Evolutionary conservation across 92 coral and sea anemone genomes (phyloP), one percentile per base, ranked within the genome.

Genomic region (Anthopleura xanthogrammica): DNA sequence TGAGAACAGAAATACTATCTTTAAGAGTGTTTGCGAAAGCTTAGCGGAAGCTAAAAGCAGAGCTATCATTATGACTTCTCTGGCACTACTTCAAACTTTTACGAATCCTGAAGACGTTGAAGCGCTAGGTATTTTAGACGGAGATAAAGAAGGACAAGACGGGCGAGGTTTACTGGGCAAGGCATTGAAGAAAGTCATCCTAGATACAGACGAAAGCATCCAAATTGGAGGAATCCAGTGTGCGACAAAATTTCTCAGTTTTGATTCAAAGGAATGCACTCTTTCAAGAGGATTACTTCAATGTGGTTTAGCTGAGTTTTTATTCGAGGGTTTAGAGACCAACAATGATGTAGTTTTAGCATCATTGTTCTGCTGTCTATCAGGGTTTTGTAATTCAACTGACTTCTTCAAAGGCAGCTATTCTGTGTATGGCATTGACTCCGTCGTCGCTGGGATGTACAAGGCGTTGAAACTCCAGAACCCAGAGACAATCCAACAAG

Each of bases 381-480:
- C 87, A 55, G 89, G 88, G 77, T 80, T 94, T 9, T 79, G 86
- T 12, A 83, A 86, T 52, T 72, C 84, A 0, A 39, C 84, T 29
- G 83, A 80, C 12, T 92, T 97, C 76, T 94, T 88, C 90, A 84
- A 83, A 20, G 92, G 93, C 12, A 93, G 98, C 42, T 92, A 92
- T 60, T 88, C 91, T 42, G 82, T 94, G 12, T 97, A 94, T 88
- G 99, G 99, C 1, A 86, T 94, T 50, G 98, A 94, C 50, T 89
- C 98, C 17, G 74, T 97, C 20, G 81, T 94, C 16, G 48, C 89
- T 50, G 95, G 92, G 16, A 57, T 92, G 71, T 70, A 83, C 56
- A 91, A 82, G 66, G 93, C 97, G 58, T 16, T 88, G 1, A 88
- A 86, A 62, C 76, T 85, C n/a, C 88, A 92, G 80, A 94, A 88